A percentile compares a stretch with the other conserved stretches of the same genome.
phyloP scores from a whole-genome alignment of 2,888 invertebrate genomes.

The Bellardia bayeri region DNA sequence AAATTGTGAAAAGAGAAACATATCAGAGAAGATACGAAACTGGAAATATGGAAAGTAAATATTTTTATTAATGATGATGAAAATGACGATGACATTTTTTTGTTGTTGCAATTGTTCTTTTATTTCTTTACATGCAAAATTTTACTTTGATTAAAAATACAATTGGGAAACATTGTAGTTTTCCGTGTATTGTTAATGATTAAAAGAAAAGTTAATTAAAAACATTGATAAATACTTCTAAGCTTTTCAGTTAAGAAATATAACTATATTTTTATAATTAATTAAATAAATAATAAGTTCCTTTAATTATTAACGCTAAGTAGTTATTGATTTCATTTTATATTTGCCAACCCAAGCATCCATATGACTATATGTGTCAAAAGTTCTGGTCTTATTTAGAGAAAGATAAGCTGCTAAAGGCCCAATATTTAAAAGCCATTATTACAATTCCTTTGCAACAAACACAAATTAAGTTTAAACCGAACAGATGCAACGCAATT shows the following conservation, averaged over 20 bases:
- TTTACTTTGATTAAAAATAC: constrained; percentile 51
- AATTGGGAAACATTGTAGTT: constrained; percentile 2
- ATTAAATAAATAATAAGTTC: too few species aligned
- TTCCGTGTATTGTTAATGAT: not conserved
- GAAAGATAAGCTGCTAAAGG: too few species aligned
- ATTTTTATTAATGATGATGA: constrained; percentile 68
- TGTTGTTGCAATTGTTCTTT: not conserved
- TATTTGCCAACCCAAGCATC: too few species aligned
- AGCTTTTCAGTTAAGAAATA: not conserved
- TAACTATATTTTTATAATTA: too few species aligned
- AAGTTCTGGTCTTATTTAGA: too few species aligned
- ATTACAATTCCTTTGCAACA: too few species aligned
- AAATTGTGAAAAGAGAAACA: constrained; percentile 27
- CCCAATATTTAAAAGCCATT: too few species aligned
- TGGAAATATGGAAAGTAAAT: constrained; percentile 57
- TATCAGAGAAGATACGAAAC: constrained; percentile 28
- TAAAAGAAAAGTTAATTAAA: constrained; percentile 38
- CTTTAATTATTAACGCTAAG: too few species aligned
- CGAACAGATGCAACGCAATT: constrained; percentile 21
- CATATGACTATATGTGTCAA: too few species aligned
- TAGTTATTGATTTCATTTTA: too few species aligned
- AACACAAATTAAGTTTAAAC: not conserved
- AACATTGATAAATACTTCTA: not conserved
- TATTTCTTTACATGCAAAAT: not conserved
- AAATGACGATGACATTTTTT: constrained; percentile 49